Base-by-base conservation (phyloP, 2,113 vertebrate genomes). In the Ranitomeya imitator region DNA sequence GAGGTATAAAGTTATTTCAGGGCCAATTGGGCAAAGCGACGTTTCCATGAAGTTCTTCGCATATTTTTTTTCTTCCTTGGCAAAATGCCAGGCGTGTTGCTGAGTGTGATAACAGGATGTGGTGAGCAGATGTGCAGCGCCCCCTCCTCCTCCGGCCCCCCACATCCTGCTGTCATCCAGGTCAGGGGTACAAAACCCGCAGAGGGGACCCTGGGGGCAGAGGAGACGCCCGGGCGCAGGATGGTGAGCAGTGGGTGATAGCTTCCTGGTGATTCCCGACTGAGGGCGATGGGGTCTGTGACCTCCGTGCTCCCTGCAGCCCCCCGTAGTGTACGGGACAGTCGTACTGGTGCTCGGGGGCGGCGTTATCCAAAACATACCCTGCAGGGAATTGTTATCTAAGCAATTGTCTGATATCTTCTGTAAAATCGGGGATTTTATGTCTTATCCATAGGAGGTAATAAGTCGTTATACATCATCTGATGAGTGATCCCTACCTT, bases 61-160 rank as follows among this genome's bases (percentile, higher is more conserved):
- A 3, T 37, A 3, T 13, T 37, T 16, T n/a, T 73, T 52, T 9
- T 57, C 84, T 19, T 26, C 26, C 5, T 86, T 51, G 16, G 86
- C 77, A 57, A 60, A 80, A 81, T 71, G 12, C 10, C 54, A 16
- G 5, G 52, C 14, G 21, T 54, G 31, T 9, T 51, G 14, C 10
- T 55, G 1, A 55, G 63, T 63, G 79, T 83, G 63, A 54, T 83
- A 83, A 83, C 86, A 88, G 87, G 87, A 88, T 88, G 87, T 88
- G 87, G 80, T 88, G 23, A 84, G 73, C 61, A 76, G 37, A 61
- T 57, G 26, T 63, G 69, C 55, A 26, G 57, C 7, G 57, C 19
- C 60, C 19, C 65, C 78, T 45, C 76, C 60, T 31, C 31, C 55
- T 45, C 45, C 77, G 18, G 54, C 61, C 63, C 63, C 71, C 60